These are phyloP conservation scores for Pelosia muscerda DNA, from an alignment of 2,888 invertebrate species.

Conservation along the genomic window DNA sequence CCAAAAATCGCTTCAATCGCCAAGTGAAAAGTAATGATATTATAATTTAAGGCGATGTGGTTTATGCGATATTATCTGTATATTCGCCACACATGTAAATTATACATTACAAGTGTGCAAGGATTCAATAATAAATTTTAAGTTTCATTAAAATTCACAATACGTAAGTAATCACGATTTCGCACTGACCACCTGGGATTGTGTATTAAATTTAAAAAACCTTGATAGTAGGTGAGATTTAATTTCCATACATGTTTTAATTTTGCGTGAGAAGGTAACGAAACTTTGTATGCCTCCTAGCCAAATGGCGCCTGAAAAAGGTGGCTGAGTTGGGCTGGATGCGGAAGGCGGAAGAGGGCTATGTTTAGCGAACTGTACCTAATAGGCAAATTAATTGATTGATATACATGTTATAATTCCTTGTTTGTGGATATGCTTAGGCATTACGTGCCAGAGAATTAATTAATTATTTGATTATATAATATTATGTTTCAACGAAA, in stretches of 20 bases:
- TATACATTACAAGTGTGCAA: conserved; percentile 12
- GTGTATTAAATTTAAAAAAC: conserved; percentile 29
- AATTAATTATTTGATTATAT: not conserved
- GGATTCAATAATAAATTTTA: conserved; percentile 29
- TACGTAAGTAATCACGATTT: conserved; percentile 35
- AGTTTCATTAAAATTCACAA: conserved; percentile 44
- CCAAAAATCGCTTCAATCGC: conserved; percentile 1
- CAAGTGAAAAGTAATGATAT: not conserved
- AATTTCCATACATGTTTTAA: not conserved
- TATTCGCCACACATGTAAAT: not conserved
- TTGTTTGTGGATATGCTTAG: not conserved
- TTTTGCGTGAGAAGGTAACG: too few relatives aligned
- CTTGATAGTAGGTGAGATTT: conserved; percentile 6
- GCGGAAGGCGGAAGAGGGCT: too few relatives aligned
- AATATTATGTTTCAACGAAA: not conserved
- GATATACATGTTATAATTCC: too few relatives aligned
- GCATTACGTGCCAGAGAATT: not conserved
- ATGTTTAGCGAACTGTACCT: too few relatives aligned
- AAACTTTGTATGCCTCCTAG: too few relatives aligned
- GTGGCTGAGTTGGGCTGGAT: too few relatives aligned
- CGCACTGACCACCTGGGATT: conserved; percentile 36
- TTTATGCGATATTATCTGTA: not conserved
- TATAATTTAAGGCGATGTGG: not conserved
- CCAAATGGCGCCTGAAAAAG: too few relatives aligned
- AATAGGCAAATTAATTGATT: too few relatives aligned